phyloP scores from a whole-genome alignment of 1,140 invertebrate species.

The Drosophila insularis region DNA sequence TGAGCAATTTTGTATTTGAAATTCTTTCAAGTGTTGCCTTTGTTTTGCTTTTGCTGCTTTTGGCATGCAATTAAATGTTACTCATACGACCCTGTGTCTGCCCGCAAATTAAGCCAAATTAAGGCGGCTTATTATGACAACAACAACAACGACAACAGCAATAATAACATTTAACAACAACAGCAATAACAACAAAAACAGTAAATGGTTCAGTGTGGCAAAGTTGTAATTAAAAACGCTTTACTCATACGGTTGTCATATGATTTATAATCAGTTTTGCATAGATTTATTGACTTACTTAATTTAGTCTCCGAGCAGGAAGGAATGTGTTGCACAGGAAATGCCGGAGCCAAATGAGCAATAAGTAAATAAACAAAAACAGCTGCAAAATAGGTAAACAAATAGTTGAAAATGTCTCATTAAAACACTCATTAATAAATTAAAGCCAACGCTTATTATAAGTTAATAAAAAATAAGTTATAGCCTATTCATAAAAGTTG shows the following conservation, averaged over 20 bases:
- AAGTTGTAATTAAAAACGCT: conserved; percentile 67
- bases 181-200: conserved; percentile 2
- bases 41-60: conserved; percentile 45
- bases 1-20: conserved; percentile 69
- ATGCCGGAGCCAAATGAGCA: conserved; percentile 38
- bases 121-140: conserved; percentile 66
- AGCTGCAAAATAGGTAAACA: conserved; percentile 41
- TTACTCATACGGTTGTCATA: conserved; percentile 58
- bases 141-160: conserved; percentile 18
- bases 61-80: conserved; percentile 72
- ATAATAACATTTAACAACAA: conserved; percentile 5
- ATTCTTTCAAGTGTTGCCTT: conserved; percentile 62
- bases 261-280: conserved; percentile 75
- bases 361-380: background rate
- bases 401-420: conserved; percentile 59
- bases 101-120: conserved; percentile 75
- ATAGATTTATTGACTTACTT: conserved; percentile 70
- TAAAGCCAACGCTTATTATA: conserved; percentile 71
- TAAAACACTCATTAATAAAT: conserved; percentile 70
- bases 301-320: conserved; percentile 38
- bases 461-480: conserved; percentile 29
- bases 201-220: conserved; percentile 43
- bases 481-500: background rate
- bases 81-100: conserved; percentile 78
- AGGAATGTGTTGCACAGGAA: conserved; percentile 68